Percentiles rank a stretch among this genome's conserved stretches.
phyloP scores from a whole-genome alignment of 1,140 invertebrate genomes.

The Planococcus citri region DNA sequence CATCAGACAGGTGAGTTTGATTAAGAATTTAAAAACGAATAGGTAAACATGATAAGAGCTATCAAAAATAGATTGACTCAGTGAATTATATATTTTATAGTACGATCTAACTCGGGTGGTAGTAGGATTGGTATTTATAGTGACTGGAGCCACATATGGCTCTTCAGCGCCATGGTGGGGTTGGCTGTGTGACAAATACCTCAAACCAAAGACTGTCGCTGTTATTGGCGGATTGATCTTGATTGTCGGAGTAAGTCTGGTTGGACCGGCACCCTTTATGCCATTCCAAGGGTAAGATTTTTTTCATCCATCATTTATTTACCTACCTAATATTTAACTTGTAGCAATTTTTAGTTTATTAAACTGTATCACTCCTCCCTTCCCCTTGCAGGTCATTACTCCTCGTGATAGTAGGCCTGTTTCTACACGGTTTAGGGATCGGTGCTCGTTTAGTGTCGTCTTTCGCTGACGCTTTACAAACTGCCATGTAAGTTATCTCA shows the following conservation, averaged over 20 bases:
- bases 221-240: constrained; percentile 53
- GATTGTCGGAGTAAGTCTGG: constrained; percentile 48
- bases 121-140: constrained; percentile 72
- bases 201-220: constrained; percentile 52
- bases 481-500: constrained; percentile 47
- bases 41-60: no score
- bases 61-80: no score
- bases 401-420: constrained; percentile 51
- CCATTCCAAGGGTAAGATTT: constrained; percentile 44
- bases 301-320: not conserved
- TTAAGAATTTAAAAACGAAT: no score
- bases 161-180: constrained; percentile 68
- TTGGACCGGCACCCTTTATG: constrained; percentile 63
- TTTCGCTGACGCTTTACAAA: constrained; percentile 64
- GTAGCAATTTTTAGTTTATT: no score
- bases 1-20: constrained; percentile 44
- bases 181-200: constrained; percentile 55
- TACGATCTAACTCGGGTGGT: constrained; percentile 57
- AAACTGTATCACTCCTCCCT: no score
- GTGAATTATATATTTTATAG: no score
- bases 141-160: constrained; percentile 75
- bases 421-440: constrained; percentile 65
- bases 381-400: constrained; percentile 44
- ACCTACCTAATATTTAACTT: no score
- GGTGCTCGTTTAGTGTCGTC: constrained; percentile 67